A percentile compares a stretch with the other conserved stretches of the same genome.
These are phyloP conservation scores for Limnephilus lunatus DNA, from an alignment of 2,888 invertebrate genomes.

Conservation along the genomic window DNA sequence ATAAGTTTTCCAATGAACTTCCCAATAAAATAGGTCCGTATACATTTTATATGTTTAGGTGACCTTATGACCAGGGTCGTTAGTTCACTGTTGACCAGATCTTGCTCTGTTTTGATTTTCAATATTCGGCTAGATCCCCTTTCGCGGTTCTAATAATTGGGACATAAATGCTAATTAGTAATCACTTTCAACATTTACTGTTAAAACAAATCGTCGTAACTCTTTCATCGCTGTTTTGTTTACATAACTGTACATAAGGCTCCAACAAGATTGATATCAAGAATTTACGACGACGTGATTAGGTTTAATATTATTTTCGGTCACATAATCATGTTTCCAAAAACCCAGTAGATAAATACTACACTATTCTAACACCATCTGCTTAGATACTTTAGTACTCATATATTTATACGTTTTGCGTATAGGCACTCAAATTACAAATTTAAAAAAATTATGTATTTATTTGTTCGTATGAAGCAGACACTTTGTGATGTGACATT, in stretches of 20 bases:
- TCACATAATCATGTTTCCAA: slow-evolving; percentile 31
- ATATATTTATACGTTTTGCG: neutral
- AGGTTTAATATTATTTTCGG: slow-evolving; percentile 32
- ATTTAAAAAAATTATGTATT: no score
- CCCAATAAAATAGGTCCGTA: no score
- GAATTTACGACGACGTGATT: slow-evolving; percentile 46
- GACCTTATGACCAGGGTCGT: no score
- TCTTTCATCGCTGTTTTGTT: slow-evolving; percentile 34
- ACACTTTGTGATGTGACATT: no score
- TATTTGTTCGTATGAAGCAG: no score
- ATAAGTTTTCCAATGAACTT: no score
- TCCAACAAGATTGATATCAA: slow-evolving; percentile 54
- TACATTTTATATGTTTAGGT: no score
- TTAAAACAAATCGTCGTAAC: neutral
- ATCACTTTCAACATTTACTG: neutral
- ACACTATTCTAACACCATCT: neutral
- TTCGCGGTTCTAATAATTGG: no score
- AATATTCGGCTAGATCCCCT: no score
- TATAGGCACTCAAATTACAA: no score
- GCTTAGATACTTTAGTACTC: neutral
- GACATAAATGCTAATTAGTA: neutral
- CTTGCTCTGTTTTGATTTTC: no score
- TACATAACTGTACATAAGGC: slow-evolving; percentile 57
- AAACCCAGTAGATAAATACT: neutral
- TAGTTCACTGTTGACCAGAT: no score